Evolutionary conservation across 2,888 invertebrate species (phyloP).

Genomic region (Netelia melanura): DNA sequence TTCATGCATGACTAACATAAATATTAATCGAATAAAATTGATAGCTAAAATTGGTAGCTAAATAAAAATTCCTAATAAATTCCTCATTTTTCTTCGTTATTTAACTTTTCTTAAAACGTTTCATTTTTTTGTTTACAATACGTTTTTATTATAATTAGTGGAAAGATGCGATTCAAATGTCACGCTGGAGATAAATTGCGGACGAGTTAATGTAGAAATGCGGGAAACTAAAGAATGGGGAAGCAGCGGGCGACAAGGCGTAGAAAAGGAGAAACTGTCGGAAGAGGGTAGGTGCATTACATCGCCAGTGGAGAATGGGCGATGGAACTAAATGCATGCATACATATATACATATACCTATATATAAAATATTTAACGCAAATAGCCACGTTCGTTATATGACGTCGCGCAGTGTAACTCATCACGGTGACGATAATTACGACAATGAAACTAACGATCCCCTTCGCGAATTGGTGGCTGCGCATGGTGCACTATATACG

Average conservation of each 20-base stretch:
- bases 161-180: too few species aligned
- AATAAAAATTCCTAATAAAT: too few species aligned
- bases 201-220: not conserved
- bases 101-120: too few species aligned
- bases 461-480: slow-evolving; percentile 45
- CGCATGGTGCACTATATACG: slow-evolving; percentile 30
- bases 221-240: slow-evolving; percentile 11
- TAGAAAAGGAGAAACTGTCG: slow-evolving; percentile 17
- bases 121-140: too few species aligned
- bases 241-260: not conserved
- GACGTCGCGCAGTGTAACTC: slow-evolving; percentile 33
- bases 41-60: too few species aligned
- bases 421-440: slow-evolving; percentile 63
- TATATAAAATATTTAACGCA: not conserved
- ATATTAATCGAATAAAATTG: too few species aligned
- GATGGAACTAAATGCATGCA: not conserved
- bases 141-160: too few species aligned
- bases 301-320: not conserved
- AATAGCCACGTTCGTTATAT: slow-evolving; percentile 21
- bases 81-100: too few species aligned
- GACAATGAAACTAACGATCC: slow-evolving; percentile 66
- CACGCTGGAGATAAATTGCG: too few species aligned
- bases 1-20: too few species aligned
- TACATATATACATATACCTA: not conserved
- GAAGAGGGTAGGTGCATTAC: slow-evolving; percentile 12